Base-by-base conservation (phyloP, 1,140 invertebrate species). In the Nasonia longicornis region DNA sequence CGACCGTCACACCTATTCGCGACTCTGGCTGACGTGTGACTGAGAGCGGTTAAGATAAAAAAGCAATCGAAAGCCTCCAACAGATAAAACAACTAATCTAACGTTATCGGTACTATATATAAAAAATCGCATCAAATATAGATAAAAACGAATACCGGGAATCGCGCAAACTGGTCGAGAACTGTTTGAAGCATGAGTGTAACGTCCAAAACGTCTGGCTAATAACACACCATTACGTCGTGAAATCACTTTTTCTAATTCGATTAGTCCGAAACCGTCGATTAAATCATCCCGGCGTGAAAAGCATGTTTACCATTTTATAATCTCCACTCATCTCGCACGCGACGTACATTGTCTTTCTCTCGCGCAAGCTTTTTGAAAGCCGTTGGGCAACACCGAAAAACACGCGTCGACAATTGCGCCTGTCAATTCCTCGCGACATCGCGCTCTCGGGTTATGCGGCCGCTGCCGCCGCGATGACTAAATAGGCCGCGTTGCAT, bases 401-500 rank as follows among this genome's bases (percentile, higher is more conserved):
- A 73, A 73, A 73, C 42, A 73, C 71, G 71, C 42, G 22, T 48
- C 7, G 29, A 71, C 69, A 73, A 52, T 75, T 63, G 73, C 74
- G 74, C 48, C 52, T 63, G 73, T 73, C 71, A 16, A 73, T 73
- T 73, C 71, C 20, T 26, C 4, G 69, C 31, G 20, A 42, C 69
- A 38, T 26, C 45, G n/a, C 38, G 38, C n/a, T 58, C 3, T 58
- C 4, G 52, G 52, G 20, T 20, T n/a, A 58, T 58, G 52, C 7
- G 31, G 31, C 31, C 31, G 52, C 35, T 4, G 69, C 38, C 38
- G 16, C 20, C 20, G 10, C 73, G 29, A 75, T 63, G 73, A 75
- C 73, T 76, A 76, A 76, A 76, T 76, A 76, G 74, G 48, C 72
- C 74, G 69, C 16, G 22, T 70, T 26, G 69, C 35, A 42, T 42